These are phyloP conservation scores for Philopotamus ludificatus DNA, from an alignment of 1,140 invertebrate species.

Conservation along the genomic window DNA sequence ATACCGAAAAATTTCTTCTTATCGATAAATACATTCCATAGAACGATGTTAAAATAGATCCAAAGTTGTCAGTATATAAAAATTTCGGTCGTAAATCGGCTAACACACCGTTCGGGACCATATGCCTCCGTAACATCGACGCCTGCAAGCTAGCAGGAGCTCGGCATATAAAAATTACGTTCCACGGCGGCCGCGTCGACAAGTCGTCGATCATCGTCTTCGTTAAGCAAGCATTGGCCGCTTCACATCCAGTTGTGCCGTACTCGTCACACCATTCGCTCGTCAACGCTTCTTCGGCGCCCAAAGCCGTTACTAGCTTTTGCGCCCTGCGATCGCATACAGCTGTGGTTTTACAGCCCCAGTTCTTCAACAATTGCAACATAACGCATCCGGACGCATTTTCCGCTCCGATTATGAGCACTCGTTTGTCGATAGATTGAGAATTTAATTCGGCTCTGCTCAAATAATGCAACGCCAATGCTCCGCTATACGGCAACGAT, in stretches of 20 bases:
- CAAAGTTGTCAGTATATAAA: conserved; percentile 25
- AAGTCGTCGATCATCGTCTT: conserved; percentile 25
- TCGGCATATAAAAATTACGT: conserved; percentile 28
- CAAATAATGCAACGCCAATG: conserved; percentile 44
- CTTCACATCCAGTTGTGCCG: conserved; percentile 2
- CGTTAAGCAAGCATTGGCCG: conserved; percentile 25
- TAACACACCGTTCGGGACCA: background rate
- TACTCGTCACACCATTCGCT: conserved; percentile 38
- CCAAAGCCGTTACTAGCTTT: conserved; percentile 42
- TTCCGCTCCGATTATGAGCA: conserved; percentile 46
- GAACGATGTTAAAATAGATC: conserved; percentile 18
- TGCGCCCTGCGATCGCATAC: conserved; percentile 42
- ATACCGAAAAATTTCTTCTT: conserved; percentile 27
- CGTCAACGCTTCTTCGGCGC: conserved; percentile 33
- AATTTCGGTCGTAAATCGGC: conserved; percentile 26
- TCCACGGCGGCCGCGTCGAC: conserved; percentile 16
- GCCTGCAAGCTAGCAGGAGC: conserved; percentile 13
- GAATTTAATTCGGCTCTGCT: conserved; percentile 38
- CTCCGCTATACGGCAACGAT: conserved; percentile 47
- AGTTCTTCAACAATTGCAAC: conserved; percentile 47
- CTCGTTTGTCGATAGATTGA: conserved; percentile 48
- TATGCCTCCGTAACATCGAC: background rate
- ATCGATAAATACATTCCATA: conserved; percentile 29
- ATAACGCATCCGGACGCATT: conserved; percentile 48
- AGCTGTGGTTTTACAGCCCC: conserved; percentile 46